phyloP scores from a whole-genome alignment of 2,888 invertebrate genomes.

The Sisyra terminalis region DNA sequence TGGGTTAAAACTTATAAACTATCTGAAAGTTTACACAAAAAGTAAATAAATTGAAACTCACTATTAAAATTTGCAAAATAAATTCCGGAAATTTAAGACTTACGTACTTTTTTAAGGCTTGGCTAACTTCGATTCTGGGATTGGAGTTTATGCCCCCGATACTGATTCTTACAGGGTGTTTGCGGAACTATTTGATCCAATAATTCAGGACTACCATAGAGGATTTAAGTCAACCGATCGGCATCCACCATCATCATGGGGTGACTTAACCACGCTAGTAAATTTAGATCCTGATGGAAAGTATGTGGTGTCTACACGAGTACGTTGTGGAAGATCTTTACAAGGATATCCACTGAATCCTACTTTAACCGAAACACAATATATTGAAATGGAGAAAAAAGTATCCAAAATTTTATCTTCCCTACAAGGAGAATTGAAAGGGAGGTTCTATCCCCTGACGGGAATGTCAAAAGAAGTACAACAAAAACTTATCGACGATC shows the following conservation, averaged over 20 bases:
- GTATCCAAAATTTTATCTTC: constrained; percentile 67
- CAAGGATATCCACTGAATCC: constrained; percentile 97
- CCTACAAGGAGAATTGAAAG: constrained; percentile 79
- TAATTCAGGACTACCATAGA: constrained; percentile 94
- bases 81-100: too few relatives aligned
- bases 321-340: constrained; percentile 89
- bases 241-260: constrained; percentile 89
- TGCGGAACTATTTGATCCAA: constrained; percentile 86
- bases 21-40: background rate
- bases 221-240: constrained; percentile 90
- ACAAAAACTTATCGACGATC: constrained; percentile 93
- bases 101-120: constrained; percentile 43
- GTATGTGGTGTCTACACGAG: constrained; percentile 88
- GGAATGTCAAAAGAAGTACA: constrained; percentile 94
- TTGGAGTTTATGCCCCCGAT: constrained; percentile 95
- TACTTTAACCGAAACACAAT: constrained; percentile 89
- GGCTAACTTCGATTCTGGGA: constrained; percentile 91
- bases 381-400: constrained; percentile 93
- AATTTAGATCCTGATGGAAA: constrained; percentile 86
- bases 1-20: background rate
- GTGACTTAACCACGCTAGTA: constrained; percentile 76
- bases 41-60: too few relatives aligned
- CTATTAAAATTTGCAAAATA: too few relatives aligned
- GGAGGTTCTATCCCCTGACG: constrained; percentile 86
- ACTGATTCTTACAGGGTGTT: constrained; percentile 90